Evolutionary conservation across 1,140 invertebrate genomes (phyloP).

Genomic region (Goniozus legneri): DNA sequence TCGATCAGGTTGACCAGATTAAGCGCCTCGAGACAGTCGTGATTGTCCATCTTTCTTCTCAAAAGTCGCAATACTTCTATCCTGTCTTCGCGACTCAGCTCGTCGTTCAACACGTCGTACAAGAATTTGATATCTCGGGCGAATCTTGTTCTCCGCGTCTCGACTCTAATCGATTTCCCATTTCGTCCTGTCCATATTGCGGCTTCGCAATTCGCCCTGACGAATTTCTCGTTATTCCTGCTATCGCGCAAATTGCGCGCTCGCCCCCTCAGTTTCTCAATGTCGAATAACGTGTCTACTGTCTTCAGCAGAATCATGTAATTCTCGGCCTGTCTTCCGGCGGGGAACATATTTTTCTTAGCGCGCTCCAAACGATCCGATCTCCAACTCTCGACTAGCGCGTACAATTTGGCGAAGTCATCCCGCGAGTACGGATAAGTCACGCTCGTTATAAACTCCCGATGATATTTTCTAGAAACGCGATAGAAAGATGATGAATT

Average conservation of each 20-base stretch:
- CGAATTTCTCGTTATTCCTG: slow-evolving; percentile 57
- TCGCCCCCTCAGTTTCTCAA: slow-evolving; percentile 59
- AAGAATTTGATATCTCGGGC: slow-evolving; percentile 60
- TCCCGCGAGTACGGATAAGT: slow-evolving; percentile 59
- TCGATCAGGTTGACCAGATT: slow-evolving; percentile 60
- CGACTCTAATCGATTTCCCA: slow-evolving; percentile 59
- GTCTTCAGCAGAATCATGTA: slow-evolving; percentile 62
- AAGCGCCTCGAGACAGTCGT: slow-evolving; percentile 55
- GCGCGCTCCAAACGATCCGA: slow-evolving; percentile 53
- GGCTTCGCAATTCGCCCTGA: slow-evolving; percentile 61
- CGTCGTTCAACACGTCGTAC: slow-evolving; percentile 56
- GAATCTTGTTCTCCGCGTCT: slow-evolving; percentile 64
- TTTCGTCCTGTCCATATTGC: slow-evolving; percentile 61
- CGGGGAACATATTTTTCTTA: slow-evolving; percentile 53
- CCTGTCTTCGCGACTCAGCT: slow-evolving; percentile 52
- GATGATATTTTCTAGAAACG: slow-evolving; percentile 54
- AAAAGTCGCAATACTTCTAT: slow-evolving; percentile 59
- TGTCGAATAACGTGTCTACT: slow-evolving; percentile 60
- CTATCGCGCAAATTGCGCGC: slow-evolving; percentile 55
- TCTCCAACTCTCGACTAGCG: slow-evolving; percentile 63
- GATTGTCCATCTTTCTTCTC: slow-evolving; percentile 55
- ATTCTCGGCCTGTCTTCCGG: slow-evolving; percentile 60
- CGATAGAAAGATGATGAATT: too few species aligned
- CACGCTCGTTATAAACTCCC: slow-evolving; percentile 57
- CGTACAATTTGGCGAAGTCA: slow-evolving; percentile 65